A percentile compares a stretch with the other conserved stretches of the same genome.
Evolutionary conservation across 1,140 invertebrate genomes (phyloP).

Genomic region (Nylanderia fulva): DNA sequence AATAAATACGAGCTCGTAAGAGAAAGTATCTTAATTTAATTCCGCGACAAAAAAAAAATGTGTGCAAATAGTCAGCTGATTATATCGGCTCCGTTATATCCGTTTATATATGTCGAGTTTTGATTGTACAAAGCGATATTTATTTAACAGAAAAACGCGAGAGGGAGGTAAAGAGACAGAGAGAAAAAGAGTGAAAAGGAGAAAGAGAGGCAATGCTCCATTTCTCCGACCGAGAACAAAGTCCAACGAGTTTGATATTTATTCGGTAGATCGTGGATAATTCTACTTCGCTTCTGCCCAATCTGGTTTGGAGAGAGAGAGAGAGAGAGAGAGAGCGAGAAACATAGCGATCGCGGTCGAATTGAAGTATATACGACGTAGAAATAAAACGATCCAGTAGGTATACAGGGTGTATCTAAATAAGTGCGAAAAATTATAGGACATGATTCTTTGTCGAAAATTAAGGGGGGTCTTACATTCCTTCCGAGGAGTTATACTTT

Average conservation of each 20-base stretch:
- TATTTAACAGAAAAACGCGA: conserved; percentile 12
- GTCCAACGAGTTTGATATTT: conserved; percentile 65
- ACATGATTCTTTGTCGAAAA: too few species aligned
- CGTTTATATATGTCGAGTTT: neutral
- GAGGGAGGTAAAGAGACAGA: neutral
- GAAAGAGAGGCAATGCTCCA: neutral
- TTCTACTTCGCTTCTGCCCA: conserved; percentile 50
- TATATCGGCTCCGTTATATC: too few species aligned
- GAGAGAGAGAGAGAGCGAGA: too few species aligned
- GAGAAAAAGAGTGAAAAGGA: neutral
- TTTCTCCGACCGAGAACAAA: conserved; percentile 52
- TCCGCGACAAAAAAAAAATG: neutral
- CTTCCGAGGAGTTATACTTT: too few species aligned
- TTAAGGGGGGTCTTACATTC: too few species aligned
- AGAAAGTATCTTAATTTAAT: neutral
- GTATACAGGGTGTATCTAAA: too few species aligned
- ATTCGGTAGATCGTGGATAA: conserved; percentile 63
- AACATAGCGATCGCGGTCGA: conserved; percentile 53
- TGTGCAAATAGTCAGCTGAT: neutral
- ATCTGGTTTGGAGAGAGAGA: conserved; percentile 35
- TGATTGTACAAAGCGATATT: conserved; percentile 16
- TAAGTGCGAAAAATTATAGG: too few species aligned
- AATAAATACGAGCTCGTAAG: too few species aligned
- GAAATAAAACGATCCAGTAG: conserved; percentile 80
- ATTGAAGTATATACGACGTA: conserved; percentile 70